phyloP scores from a whole-genome alignment of 2,888 invertebrate species.

The Adelphocoris suturalis region DNA sequence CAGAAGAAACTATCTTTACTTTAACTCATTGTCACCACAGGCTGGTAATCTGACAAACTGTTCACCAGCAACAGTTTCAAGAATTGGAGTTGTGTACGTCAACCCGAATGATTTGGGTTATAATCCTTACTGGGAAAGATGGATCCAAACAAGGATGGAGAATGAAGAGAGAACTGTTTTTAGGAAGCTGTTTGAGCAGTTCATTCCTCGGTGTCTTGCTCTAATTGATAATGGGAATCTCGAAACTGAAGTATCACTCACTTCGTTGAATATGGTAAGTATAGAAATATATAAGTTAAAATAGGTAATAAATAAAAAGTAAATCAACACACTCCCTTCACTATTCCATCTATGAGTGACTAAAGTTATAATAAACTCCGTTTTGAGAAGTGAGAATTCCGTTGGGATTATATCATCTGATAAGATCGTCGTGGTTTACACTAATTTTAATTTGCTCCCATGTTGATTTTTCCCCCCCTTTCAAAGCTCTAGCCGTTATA shows the following conservation, averaged over 20 bases:
- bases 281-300: neutral
- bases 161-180: conserved; percentile 80
- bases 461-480: no score
- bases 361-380: no score
- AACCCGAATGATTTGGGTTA: conserved; percentile 95
- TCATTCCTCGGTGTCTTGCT: conserved; percentile 86
- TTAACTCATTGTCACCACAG: conserved; percentile 78
- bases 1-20: no score
- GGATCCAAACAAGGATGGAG: conserved; percentile 82
- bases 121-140: conserved; percentile 91
- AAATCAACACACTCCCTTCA: no score
- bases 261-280: conserved; percentile 89
- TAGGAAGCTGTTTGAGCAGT: conserved; percentile 85
- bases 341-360: no score
- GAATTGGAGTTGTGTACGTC: conserved; percentile 96
- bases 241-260: conserved; percentile 90
- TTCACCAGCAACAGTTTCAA: conserved; percentile 94
- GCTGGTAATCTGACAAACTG: conserved; percentile 93
- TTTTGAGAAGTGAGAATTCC: no score
- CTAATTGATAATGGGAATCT: conserved; percentile 86
- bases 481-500: no score
- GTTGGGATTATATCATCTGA: no score
- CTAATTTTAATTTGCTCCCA: no score
- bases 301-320: no score
- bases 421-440: no score